Percentiles rank a stretch among this genome's conserved stretches.
Evolutionary conservation across 2,113 vertebrate genomes (phyloP).

Genomic region (Dicaeum eximium): DNA sequence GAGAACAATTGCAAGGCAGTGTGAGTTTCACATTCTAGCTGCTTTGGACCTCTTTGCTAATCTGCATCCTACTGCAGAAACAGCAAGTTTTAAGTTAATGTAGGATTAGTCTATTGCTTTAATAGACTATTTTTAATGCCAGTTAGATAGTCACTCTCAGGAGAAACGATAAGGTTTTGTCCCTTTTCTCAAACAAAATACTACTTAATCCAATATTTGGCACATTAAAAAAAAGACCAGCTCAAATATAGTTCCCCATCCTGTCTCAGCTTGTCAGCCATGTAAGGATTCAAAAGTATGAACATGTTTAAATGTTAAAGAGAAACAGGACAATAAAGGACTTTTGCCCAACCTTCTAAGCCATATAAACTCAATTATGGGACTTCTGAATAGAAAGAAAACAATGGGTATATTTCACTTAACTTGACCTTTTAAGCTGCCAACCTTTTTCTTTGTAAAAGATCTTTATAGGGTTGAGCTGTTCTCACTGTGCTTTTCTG

Average conservation of each 20-base stretch:
- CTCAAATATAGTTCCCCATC: background rate
- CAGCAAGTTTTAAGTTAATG: background rate
- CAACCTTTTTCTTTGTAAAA: slow-evolving; percentile 6
- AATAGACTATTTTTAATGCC: background rate
- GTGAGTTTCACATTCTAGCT: background rate
- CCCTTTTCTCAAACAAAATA: background rate
- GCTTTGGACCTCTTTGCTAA: background rate
- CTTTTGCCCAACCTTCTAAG: background rate
- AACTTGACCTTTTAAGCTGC: slow-evolving; percentile 7
- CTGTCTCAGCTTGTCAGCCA: background rate
- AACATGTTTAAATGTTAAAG: background rate
- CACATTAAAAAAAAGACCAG: background rate
- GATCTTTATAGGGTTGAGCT: background rate
- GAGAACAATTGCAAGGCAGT: background rate
- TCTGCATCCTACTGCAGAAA: background rate
- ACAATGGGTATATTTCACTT: background rate
- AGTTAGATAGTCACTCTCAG: background rate
- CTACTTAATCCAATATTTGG: background rate
- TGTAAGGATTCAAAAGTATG: background rate
- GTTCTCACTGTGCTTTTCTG: background rate
- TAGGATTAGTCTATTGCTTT: background rate
- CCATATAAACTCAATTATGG: background rate
- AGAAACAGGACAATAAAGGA: slow-evolving; percentile 1
- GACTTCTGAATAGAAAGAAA: background rate
- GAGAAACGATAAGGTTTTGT: background rate